phyloP scores from a whole-genome alignment of 2,113 vertebrate genomes.

The Epinephelus lanceolatus region DNA sequence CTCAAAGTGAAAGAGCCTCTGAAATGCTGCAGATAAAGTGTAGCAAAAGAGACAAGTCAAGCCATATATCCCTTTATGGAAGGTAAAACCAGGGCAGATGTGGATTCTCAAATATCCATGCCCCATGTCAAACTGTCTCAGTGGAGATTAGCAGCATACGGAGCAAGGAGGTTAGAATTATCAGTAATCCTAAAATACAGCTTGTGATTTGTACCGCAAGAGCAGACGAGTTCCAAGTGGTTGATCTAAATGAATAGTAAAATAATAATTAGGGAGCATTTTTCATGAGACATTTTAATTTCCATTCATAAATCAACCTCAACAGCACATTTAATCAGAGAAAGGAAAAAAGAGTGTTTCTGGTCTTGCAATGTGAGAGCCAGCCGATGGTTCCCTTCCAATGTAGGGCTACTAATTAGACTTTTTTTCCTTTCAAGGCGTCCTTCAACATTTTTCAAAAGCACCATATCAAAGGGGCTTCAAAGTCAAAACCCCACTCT shows the following conservation, averaged over 20 bases:
- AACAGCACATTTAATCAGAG: conserved; percentile 76
- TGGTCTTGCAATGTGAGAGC: conserved; percentile 53
- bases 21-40: conserved; percentile 62
- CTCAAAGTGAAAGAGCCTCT: conserved; percentile 49
- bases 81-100: conserved; percentile 26
- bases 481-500: conserved; percentile 74
- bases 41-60: conserved; percentile 43
- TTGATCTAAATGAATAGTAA: conserved; percentile 74
- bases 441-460: conserved; percentile 84
- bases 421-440: conserved; percentile 74
- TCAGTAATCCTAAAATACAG: conserved; percentile 64
- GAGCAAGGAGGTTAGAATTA: conserved; percentile 42
- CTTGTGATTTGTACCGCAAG: conserved; percentile 58
- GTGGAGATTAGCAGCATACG: conserved; percentile 53
- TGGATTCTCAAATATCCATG: conserved; percentile 57
- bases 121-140: conserved; percentile 50
- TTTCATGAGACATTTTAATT: conserved; percentile 75
- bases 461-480: conserved; percentile 78
- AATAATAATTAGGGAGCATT: conserved; percentile 73
- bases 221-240: conserved; percentile 50
- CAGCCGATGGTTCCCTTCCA: conserved; percentile 53
- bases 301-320: conserved; percentile 72
- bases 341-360: conserved; percentile 40
- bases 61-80: conserved; percentile 36
- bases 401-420: conserved; percentile 80